Conservation (phyloP, 2,113 vertebrate genomes). For the Psilopogon haemacephalus region DNA sequence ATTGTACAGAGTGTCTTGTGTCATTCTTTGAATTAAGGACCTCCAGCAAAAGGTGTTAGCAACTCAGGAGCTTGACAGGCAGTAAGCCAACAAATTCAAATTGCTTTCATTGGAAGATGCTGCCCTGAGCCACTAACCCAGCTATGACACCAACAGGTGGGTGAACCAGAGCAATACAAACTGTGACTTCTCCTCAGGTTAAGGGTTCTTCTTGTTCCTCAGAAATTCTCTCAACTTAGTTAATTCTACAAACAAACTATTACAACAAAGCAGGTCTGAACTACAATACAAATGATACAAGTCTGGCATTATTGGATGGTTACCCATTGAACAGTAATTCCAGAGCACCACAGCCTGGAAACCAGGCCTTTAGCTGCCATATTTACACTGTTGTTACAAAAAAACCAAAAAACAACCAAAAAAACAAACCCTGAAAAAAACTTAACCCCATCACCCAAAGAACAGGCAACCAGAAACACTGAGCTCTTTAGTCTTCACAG, state of each 20-base stretch:
- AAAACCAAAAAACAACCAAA: background rate
- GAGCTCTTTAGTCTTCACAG: slow-evolving; percentile 13
- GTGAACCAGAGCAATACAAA: background rate
- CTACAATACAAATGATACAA: slow-evolving; percentile 68
- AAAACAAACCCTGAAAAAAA: slow-evolving; percentile 29
- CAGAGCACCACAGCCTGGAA: slow-evolving; percentile 61
- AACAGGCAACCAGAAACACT: slow-evolving; percentile 29
- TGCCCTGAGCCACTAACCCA: background rate
- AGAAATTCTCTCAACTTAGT: slow-evolving; percentile 37
- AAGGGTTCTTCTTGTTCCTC: slow-evolving; percentile 46
- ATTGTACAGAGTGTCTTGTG: background rate
- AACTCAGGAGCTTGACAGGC: background rate
- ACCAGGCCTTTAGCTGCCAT: slow-evolving; percentile 67
- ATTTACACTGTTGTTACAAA: slow-evolving; percentile 73
- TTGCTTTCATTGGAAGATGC: background rate
- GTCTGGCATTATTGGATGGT: slow-evolving; percentile 56
- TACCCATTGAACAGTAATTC: slow-evolving; percentile 61
- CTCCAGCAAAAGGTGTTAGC: background rate
- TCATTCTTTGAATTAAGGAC: background rate
- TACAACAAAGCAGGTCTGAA: slow-evolving; percentile 62
- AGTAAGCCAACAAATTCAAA: background rate
- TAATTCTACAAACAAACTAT: slow-evolving; percentile 66
- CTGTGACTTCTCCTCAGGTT: background rate
- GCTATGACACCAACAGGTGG: background rate
- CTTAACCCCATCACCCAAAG: background rate